Evolutionary conservation across 2,797 vertebrate species (phyloP), one percentile per base, ranked within the genome.

Genomic region (Sphenodon punctatus): DNA sequence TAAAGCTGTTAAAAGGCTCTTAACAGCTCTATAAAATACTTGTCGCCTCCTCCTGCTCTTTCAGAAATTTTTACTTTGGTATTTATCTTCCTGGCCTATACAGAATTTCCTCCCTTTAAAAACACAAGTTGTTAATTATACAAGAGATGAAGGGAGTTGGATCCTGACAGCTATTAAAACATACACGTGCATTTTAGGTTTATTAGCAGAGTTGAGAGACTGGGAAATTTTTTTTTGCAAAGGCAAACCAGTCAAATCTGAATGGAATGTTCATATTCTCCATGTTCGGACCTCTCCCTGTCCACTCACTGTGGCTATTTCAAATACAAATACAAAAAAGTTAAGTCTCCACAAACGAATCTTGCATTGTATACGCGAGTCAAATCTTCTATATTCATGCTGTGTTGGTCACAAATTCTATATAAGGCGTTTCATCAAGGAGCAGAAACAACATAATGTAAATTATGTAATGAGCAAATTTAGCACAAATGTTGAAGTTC

Each of bases 1-100:
- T 80, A 89, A 92, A 92, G 85, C 89, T 91, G 88, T 93, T 94
- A 94, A 94, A 93, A 94, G 89, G 87, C 87, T 92, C 90, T 94
- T 93, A 94, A 93, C 90, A 89, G 90, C 88, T 90, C 88, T 80
- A 93, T 94, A 93, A 94, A 94, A 92, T 93, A 92, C 87, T 89
- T 89, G 86, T 77, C 2, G 0, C 91, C 91, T 90, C 91, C 91
- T 92, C 82, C 84, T 86, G 88, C 86, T 88, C 83, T 88, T 92
- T 89, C 84, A 88, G 87, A 89, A 91, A 86, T 77, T 89, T 92
- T 92, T 92, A 87, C 85, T 93, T 84, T 75, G 88, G 70, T 92
- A 94, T 93, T 94, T 94, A 94, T 93, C 89, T 93, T 20, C 1
- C 85, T 92, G 77, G 45, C 82, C 93, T 88, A 86, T 41, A 82